A percentile compares a stretch with the other conserved stretches of the same genome.
Evolutionary conservation across 2,797 vertebrate species (phyloP).

Genomic region (Myiothlypis chrysogaster): DNA sequence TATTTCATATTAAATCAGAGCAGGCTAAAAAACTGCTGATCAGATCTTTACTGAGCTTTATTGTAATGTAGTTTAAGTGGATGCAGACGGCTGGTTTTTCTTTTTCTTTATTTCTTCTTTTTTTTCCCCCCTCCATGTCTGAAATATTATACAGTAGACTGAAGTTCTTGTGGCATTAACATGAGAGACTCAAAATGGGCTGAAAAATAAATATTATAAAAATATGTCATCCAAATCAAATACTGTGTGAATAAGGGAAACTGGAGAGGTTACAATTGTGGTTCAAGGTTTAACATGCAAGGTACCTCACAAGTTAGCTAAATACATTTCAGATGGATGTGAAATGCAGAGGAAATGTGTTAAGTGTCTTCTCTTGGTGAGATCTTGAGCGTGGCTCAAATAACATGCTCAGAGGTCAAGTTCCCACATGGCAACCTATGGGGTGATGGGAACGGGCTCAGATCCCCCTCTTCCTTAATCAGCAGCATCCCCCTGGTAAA

Average conservation of each 20-base stretch:
- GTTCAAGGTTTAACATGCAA: conserved; percentile 39
- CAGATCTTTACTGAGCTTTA: conserved; percentile 50
- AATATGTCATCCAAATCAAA: conserved; percentile 64
- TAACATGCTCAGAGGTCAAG: neutral
- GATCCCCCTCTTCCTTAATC: neutral
- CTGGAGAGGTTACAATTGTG: conserved; percentile 39
- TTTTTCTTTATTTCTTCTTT: conserved; percentile 18
- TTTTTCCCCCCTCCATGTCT: conserved; percentile 12
- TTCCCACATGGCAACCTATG: neutral
- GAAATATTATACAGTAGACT: conserved; percentile 54
- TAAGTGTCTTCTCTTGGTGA: neutral
- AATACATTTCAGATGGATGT: conserved; percentile 41
- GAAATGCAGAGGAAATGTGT: conserved; percentile 29
- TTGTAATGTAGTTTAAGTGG: conserved; percentile 48
- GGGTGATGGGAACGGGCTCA: neutral
- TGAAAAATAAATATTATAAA: conserved; percentile 52
- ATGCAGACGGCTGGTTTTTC: conserved; percentile 46
- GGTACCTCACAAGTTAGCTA: conserved; percentile 38
- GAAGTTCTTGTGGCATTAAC: conserved; percentile 49
- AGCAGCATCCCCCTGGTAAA: neutral
- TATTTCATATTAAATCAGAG: conserved; percentile 54
- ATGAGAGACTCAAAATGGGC: conserved; percentile 19
- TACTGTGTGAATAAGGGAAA: conserved; percentile 42
- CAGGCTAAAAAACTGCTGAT: conserved; percentile 49
- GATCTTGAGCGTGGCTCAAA: neutral